A percentile compares a stretch with the other conserved stretches of the same genome.
Evolutionary conservation across 2,113 vertebrate genomes (phyloP).

Genomic region (Catharus bicknelli): DNA sequence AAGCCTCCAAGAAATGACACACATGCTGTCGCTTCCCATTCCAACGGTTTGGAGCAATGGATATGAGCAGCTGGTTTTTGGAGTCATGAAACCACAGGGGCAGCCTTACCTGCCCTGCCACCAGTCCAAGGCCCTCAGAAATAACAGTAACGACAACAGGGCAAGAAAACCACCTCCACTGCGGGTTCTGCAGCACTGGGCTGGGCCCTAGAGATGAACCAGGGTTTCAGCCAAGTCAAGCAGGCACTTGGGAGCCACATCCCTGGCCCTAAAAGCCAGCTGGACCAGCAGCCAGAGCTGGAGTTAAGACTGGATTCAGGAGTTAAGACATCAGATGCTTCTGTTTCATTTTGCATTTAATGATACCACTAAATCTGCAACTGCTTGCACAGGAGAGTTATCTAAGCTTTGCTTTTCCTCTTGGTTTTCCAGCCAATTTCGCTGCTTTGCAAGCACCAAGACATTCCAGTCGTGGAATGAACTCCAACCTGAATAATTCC

Average conservation of each 20-base stretch:
- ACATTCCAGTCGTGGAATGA: rapidly evolving
- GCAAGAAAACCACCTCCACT: conserved; percentile 53
- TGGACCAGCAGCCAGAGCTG: conserved; percentile 23
- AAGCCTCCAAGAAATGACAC: conserved; percentile 30
- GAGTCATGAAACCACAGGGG: conserved; percentile 61
- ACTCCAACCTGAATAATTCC: background rate
- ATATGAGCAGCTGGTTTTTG: conserved; percentile 50
- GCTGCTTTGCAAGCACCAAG: background rate
- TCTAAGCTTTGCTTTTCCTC: background rate
- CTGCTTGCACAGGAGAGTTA: background rate
- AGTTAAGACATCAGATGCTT: conserved; percentile 18
- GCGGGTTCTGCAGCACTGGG: conserved; percentile 42
- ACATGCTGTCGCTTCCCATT: conserved; percentile 27
- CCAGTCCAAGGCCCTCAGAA: conserved; percentile 62
- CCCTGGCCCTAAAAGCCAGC: conserved; percentile 37
- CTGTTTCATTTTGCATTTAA: background rate
- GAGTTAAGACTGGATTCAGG: background rate
- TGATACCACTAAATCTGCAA: background rate
- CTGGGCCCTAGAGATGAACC: conserved; percentile 64
- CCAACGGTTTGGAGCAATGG: conserved; percentile 30
- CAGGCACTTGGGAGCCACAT: conserved; percentile 21
- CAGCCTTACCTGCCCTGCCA: conserved; percentile 68
- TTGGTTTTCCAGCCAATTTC: background rate
- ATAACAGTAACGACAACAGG: conserved; percentile 59
- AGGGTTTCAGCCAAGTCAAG: conserved; percentile 43